Conservation (phyloP, 2,113 vertebrate genomes). For the Tonatia bakeri region DNA sequence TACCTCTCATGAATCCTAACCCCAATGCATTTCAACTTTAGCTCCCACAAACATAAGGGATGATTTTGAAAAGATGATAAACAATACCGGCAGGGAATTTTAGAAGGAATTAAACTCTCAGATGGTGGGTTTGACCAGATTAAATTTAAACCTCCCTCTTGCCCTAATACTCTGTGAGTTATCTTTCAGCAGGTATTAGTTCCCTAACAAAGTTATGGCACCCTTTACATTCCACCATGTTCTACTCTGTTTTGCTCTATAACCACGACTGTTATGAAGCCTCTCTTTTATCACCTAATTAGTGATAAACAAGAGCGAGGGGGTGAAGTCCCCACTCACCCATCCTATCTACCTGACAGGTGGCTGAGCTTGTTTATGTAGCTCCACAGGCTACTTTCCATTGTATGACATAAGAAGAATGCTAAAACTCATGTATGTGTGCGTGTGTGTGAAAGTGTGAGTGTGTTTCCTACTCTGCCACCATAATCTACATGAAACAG, state of each 20-base stretch:
- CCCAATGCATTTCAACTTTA: constrained; percentile 7
- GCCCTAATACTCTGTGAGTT: neutral
- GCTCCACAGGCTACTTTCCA: neutral
- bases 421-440: neutral
- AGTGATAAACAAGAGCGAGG: neutral
- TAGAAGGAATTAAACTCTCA: constrained; percentile 30
- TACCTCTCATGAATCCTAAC: constrained; percentile 8
- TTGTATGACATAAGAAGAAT: neutral
- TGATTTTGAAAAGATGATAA: constrained; percentile 24
- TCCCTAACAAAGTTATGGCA: neutral
- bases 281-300: neutral
- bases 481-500: neutral
- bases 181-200: neutral
- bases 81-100: neutral
- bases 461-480: neutral
- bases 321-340: neutral
- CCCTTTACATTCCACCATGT: neutral
- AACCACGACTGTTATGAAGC: neutral
- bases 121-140: neutral
- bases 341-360: neutral
- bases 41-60: neutral
- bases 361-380: neutral
- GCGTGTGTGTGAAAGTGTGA: neutral
- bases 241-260: neutral
- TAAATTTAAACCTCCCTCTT: constrained; percentile 35